Evolutionary conservation across 2,888 invertebrate genomes (phyloP), one percentile per base, ranked within the genome.

Genomic region (Salticus scenicus): DNA sequence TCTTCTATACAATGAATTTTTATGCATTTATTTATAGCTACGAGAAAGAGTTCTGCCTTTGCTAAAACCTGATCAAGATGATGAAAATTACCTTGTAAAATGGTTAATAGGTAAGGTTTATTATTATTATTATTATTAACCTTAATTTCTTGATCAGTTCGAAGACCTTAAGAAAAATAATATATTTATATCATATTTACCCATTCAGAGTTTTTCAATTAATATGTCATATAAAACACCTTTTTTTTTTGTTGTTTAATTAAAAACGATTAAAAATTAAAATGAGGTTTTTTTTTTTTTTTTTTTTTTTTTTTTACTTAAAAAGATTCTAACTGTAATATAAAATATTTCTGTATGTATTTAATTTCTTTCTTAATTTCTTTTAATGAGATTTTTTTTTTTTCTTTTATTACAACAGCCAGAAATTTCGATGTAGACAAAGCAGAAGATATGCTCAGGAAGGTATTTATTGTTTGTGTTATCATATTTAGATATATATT

Each of bases 391-490:
- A n/a, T n/a, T n/a, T n/a, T n/a, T n/a, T n/a, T 31, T n/a, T 71
- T 63, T 63, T 20, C 8, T 30, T 71, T 10, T 47, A 42, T 82
- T 31, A n/a, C n/a, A n/a, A n/a, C 33, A 85, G 84, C 84, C 47
- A 63, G 78, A 74, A 74, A 70, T 33, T 79, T 74, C 33, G 74
- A 85, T 64, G 1, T 85, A 8, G 78, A 79, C 12, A 78, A 74
- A 33, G 79, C 84, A 1, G 84, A 85, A 70, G 64, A 57, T 17
- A 85, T 85, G 84, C 66, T 85, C 5, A 66, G 41, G 70, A 73
- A 79, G 84, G 84, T 75, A 78, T 64, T 5, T 14, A 37, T 8
- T 37, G 37, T 37, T 8, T 37, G 37, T 7, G 37, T 37, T 37
- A 37, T 37, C 12, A 8, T 37, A 37, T 12, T 37, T 7, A 37